phyloP scores from a whole-genome alignment of 64 coral and sea anemone genomes.

The Anthopleura sola region DNA sequence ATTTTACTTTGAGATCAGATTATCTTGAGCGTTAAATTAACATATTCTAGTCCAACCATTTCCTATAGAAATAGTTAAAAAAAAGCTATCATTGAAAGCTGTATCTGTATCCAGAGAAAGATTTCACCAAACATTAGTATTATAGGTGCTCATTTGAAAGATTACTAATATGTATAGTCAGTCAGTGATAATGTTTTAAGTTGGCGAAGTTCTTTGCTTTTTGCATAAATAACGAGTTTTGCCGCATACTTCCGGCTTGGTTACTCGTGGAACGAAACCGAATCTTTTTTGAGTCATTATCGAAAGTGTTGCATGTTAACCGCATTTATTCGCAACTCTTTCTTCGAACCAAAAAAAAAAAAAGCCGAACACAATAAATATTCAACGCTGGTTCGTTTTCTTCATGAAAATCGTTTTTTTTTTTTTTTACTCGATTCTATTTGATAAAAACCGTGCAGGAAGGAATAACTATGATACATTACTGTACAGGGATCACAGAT shows the following conservation, averaged over 20 bases:
- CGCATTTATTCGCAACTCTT: neutral
- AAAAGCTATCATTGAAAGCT: too few relatives aligned
- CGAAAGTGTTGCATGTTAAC: slow-evolving; percentile 7
- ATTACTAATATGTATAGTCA: too few relatives aligned
- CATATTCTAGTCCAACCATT: too few relatives aligned
- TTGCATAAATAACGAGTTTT: neutral
- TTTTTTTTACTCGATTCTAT: too few relatives aligned
- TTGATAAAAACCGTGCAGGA: neutral
- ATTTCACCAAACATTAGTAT: too few relatives aligned
- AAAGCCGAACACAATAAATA: neutral
- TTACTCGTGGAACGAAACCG: neutral
- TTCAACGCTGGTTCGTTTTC: neutral
- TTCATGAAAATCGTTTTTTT: neutral
- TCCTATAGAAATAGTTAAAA: too few relatives aligned
- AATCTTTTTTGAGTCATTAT: neutral
- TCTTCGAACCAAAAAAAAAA: neutral
- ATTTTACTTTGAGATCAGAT: too few relatives aligned
- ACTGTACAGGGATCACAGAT: neutral
- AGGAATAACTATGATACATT: neutral
- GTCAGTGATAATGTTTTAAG: too few relatives aligned
- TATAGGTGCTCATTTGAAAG: too few relatives aligned
- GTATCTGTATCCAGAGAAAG: too few relatives aligned
- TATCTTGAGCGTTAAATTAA: too few relatives aligned
- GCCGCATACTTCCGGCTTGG: neutral
- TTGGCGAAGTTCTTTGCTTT: neutral